A percentile compares a stretch with the other conserved stretches of the same genome.
Conservation (phyloP, 2,797 vertebrate genomes). For the Psittacula derbiana region DNA sequence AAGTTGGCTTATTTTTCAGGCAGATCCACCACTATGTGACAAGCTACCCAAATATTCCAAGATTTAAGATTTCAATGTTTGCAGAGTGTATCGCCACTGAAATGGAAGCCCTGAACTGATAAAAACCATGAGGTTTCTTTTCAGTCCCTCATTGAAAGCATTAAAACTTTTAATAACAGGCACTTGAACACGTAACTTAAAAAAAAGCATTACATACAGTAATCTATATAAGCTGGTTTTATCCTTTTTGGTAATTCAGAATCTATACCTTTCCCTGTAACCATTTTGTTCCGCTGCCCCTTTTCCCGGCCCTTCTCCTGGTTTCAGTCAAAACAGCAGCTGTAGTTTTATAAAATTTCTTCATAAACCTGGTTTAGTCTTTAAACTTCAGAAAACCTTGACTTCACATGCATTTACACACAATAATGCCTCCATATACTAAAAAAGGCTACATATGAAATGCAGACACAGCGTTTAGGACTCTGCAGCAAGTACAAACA, state of each 20-base stretch:
- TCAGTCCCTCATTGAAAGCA: background rate
- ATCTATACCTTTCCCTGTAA: background rate
- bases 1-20: background rate
- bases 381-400: background rate
- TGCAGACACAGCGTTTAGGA: background rate
- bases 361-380: background rate
- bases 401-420: background rate
- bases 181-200: background rate
- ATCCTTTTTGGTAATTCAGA: background rate
- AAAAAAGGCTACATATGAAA: background rate
- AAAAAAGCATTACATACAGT: no score
- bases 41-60: background rate
- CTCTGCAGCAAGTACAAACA: background rate
- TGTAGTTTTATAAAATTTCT: background rate
- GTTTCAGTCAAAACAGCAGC: background rate
- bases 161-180: background rate
- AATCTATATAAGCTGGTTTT: background rate
- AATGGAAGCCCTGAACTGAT: background rate
- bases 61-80: background rate
- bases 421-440: background rate
- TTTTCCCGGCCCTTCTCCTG: background rate
- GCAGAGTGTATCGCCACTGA: background rate
- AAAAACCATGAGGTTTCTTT: background rate
- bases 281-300: background rate
- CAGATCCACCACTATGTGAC: background rate